These are phyloP conservation scores for Amphipoea oculea DNA, from an alignment of 2,888 invertebrate genomes.

Conservation along the genomic window DNA sequence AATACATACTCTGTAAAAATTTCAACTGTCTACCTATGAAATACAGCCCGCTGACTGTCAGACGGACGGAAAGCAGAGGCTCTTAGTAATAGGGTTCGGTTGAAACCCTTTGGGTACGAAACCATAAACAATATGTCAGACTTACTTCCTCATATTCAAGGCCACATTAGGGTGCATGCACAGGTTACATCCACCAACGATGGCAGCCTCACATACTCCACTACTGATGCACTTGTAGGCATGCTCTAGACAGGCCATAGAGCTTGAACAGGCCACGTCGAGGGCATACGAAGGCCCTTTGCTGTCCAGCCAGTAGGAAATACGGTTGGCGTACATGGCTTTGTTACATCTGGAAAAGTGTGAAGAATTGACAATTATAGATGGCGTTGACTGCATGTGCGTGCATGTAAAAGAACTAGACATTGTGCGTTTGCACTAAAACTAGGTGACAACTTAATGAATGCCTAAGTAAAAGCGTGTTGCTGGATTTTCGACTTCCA, in stretches of 20 bases:
- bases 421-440: background rate
- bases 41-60: no score
- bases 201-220: constrained; percentile 82
- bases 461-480: background rate
- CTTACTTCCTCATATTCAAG: constrained; percentile 70
- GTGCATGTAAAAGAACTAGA: background rate
- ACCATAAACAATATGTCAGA: background rate
- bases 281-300: constrained; percentile 74
- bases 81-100: no score
- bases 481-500: background rate
- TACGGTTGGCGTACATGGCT: constrained; percentile 78
- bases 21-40: no score
- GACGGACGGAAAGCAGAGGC: no score
- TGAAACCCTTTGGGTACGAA: no score
- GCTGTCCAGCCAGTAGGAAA: constrained; percentile 78
- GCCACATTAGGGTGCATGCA: constrained; percentile 86
- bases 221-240: constrained; percentile 72
- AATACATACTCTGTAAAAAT: no score
- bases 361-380: background rate
- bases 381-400: background rate
- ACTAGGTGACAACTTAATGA: background rate
- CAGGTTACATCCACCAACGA: constrained; percentile 91
- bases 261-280: constrained; percentile 72
- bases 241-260: constrained; percentile 73
- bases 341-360: constrained; percentile 70